Percentiles rank a stretch among this genome's conserved stretches.
Evolutionary conservation across 2,113 vertebrate species (phyloP).

Genomic region (Otus sunia): DNA sequence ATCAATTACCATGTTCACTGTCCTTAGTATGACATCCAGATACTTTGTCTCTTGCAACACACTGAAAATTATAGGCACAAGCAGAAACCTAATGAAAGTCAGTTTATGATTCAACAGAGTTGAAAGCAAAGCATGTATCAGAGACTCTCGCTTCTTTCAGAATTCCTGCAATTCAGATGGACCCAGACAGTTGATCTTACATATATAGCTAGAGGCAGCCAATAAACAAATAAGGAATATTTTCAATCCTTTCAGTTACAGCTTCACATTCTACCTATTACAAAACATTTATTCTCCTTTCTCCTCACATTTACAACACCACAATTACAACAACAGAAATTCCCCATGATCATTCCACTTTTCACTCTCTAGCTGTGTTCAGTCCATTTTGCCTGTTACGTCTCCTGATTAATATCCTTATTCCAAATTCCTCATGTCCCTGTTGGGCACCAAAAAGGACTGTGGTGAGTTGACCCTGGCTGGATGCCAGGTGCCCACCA

Average conservation of each 20-base stretch:
- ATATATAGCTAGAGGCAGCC: background rate
- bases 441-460: too few relatives aligned
- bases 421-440: too few relatives aligned
- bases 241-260: background rate
- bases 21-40: background rate
- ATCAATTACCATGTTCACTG: background rate
- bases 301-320: background rate
- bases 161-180: background rate
- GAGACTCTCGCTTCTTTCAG: background rate
- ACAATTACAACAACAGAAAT: too few relatives aligned
- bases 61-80: background rate
- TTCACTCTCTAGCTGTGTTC: too few relatives aligned
- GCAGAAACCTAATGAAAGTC: background rate
- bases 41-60: background rate
- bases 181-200: background rate
- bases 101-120: background rate
- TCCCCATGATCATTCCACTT: too few relatives aligned
- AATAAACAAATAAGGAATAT: background rate
- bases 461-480: background rate
- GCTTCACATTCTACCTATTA: background rate
- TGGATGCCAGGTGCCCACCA: background rate
- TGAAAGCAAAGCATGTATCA: background rate
- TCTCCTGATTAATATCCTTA: too few relatives aligned
- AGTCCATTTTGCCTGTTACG: too few relatives aligned
- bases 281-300: background rate